These are phyloP conservation scores for Promerops cafer DNA, from an alignment of 2,113 vertebrate genomes.

Conservation along the genomic window DNA sequence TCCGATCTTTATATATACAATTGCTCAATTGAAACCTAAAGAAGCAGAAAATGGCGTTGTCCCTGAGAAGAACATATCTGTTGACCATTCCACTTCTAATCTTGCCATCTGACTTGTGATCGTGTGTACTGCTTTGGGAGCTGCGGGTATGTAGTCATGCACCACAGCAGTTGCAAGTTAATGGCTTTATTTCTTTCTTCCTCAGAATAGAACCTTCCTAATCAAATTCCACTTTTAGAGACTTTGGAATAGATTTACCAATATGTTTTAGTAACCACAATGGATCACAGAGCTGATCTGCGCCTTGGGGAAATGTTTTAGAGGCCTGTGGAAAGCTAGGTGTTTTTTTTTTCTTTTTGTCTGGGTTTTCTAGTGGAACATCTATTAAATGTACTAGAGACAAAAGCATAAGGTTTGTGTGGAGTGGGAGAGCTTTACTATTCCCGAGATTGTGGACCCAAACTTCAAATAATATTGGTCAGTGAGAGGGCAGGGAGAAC, in stretches of 20 bases:
- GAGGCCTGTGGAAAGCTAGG: not conserved
- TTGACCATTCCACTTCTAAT: not conserved
- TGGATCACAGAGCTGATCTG: not conserved
- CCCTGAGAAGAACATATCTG: not conserved
- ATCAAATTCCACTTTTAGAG: not conserved
- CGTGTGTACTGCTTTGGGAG: not conserved
- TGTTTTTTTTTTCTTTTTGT: not conserved
- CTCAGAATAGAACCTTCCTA: not conserved
- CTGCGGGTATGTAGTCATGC: not conserved
- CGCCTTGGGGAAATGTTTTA: not conserved
- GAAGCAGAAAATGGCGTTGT: not conserved
- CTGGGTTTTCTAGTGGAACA: not conserved
- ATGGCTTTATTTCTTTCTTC: not conserved
- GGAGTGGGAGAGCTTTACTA: not conserved
- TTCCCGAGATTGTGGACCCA: not conserved
- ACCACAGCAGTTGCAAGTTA: not conserved
- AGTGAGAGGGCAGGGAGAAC: not conserved
- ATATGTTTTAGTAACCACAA: not conserved
- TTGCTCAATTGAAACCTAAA: not conserved
- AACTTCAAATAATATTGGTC: not conserved
- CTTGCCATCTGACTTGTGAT: not conserved
- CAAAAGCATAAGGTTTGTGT: not conserved
- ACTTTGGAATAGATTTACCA: not conserved
- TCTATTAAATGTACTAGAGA: not conserved
- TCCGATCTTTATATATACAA: not conserved